A percentile compares a stretch with the other conserved stretches of the same genome.
phyloP scores from a whole-genome alignment of 2,888 invertebrate genomes.

The Noctua comes region DNA sequence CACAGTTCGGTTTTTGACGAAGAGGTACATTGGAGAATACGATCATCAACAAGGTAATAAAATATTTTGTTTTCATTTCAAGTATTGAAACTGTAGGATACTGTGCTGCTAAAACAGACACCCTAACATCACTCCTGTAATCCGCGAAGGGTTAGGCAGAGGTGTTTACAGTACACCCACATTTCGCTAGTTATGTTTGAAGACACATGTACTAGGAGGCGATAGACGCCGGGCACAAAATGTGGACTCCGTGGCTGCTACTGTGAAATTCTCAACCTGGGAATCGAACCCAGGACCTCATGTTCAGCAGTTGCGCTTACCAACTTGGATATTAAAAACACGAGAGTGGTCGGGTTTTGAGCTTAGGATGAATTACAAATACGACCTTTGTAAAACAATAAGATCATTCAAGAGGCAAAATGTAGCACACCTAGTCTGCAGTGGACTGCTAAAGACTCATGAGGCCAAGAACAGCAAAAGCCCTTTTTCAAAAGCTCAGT shows the following conservation, averaged over 20 bases:
- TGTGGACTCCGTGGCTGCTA: too few species aligned
- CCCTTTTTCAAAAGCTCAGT: background rate
- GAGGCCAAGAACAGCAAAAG: background rate
- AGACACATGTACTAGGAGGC: background rate
- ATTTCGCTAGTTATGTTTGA: background rate
- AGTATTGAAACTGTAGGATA: background rate
- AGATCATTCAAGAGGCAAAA: background rate
- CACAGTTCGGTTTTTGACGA: slow-evolving; percentile 97
- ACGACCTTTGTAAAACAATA: background rate
- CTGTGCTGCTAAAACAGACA: background rate
- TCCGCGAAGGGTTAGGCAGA: background rate
- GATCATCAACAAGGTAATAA: slow-evolving; percentile 96
- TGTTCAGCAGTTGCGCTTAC: background rate
- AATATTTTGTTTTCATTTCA: slow-evolving; percentile 4
- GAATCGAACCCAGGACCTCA: background rate
- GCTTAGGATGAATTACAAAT: background rate
- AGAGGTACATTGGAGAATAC: slow-evolving; percentile 98
- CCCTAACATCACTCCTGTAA: background rate
- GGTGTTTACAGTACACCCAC: background rate
- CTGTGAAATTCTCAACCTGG: background rate
- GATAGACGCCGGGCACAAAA: background rate
- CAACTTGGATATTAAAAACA: background rate
- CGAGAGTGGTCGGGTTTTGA: background rate
- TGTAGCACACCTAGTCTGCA: background rate
- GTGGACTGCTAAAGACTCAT: too few species aligned